Evolutionary conservation across 2,888 invertebrate genomes (phyloP), one percentile per base, ranked within the genome.

Genomic region (Scaptomyza reducta): DNA sequence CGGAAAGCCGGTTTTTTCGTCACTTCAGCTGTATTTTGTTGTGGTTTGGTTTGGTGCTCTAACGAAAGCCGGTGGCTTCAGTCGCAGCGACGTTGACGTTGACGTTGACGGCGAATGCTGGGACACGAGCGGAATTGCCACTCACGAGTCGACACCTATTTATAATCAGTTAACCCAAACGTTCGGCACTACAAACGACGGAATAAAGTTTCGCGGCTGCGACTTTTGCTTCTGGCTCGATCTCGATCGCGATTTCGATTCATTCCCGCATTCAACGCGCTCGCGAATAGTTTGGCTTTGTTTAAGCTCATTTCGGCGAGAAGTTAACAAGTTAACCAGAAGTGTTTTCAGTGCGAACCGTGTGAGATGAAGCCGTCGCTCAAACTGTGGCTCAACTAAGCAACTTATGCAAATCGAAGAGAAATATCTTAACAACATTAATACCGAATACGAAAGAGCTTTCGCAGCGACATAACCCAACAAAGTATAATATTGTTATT

Each of bases 61-160:
- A 73, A 78, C 79, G 84, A 84, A 81, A 84, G 81, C 85, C 81
- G 85, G 81, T 55, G 81, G 79, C 74, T 66, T 66, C 16, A 68
- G 79, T 84, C 84, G 80, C 65, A 22, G 57, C 42, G 49, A 27
- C 50, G 31, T n/a, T 44, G 44, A 56, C 16, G 50, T 61, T 59
- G 60, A 64, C 35, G 13, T 4, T 3, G 31, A 33, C 33, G 10
- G 6, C 31, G 31, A 31, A 31, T 6, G 31, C 31, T 31, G 31
- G 33, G 72, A 67, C 67, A 73, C 72, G 73, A 72, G 56, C 72
- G 72, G 38, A 59, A 57, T 56, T 51, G 76, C 66, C 65, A 62
- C 38, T 80, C 67, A 69, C 65, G 58, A 61, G 41, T 76, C 74
- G 74, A 38, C 76, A 74, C 81, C 85, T 72, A 84, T 85, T 82